These are phyloP conservation scores for Micropoecilia bifurca DNA, from an alignment of 2,797 vertebrate genomes.

Conservation along the genomic window DNA sequence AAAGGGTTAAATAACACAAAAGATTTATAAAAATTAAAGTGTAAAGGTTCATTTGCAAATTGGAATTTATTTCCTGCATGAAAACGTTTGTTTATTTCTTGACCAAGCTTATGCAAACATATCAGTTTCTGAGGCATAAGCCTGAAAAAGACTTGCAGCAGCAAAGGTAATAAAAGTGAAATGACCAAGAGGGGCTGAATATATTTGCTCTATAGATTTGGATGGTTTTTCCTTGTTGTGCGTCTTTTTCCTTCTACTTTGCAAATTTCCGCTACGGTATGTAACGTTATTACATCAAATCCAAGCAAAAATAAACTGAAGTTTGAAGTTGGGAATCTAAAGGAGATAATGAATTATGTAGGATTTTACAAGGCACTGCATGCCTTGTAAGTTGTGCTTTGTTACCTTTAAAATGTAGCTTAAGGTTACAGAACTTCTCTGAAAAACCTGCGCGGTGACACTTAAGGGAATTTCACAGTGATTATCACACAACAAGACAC, in stretches of 20 bases:
- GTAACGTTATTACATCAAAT: background rate
- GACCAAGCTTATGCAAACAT: background rate
- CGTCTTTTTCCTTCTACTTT: background rate
- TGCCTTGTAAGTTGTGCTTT: background rate
- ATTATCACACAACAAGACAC: background rate
- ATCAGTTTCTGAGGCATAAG: background rate
- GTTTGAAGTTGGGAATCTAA: background rate
- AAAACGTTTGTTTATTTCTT: background rate
- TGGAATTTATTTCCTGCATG: background rate
- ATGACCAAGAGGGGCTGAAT: background rate
- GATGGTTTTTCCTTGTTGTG: background rate
- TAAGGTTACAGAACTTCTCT: background rate
- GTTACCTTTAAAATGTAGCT: background rate
- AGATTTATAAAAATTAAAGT: constrained; percentile 3
- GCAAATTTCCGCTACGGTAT: background rate
- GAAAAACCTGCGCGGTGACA: background rate
- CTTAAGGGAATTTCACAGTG: background rate
- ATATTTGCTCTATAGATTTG: background rate
- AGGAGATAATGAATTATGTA: background rate
- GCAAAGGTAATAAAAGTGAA: background rate
- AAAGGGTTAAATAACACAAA: background rate
- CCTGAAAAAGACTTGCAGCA: background rate
- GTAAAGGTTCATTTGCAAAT: background rate
- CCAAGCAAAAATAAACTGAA: background rate
- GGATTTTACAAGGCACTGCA: background rate